These are phyloP conservation scores for Rhagonycha lutea DNA, from an alignment of 2,888 invertebrate species.

Conservation along the genomic window DNA sequence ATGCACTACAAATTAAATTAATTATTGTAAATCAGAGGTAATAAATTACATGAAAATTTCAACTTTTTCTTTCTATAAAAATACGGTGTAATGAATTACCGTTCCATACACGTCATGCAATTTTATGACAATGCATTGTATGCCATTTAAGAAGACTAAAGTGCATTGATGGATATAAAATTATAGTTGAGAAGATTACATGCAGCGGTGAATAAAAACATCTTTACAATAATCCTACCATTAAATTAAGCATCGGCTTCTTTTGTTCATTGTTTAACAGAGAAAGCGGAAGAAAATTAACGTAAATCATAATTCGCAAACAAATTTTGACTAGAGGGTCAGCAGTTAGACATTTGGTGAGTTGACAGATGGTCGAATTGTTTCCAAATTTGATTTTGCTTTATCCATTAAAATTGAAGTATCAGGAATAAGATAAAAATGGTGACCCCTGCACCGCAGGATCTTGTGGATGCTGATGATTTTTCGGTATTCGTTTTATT, in stretches of 20 bases:
- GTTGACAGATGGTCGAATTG: too few species aligned
- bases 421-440: too few species aligned
- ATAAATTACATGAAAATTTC: neutral
- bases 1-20: neutral
- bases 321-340: neutral
- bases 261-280: neutral
- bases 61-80: neutral
- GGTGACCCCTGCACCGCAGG: too few species aligned
- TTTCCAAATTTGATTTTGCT: too few species aligned
- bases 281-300: neutral
- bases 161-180: neutral
- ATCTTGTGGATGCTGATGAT: too few species aligned
- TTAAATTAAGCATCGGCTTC: neutral
- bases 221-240: neutral
- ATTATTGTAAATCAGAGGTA: neutral
- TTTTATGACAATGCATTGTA: neutral
- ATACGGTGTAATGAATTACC: neutral
- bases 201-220: neutral
- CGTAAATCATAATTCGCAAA: neutral
- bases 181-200: neutral
- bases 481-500: too few species aligned
- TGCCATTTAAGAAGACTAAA: neutral
- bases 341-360: too few species aligned
- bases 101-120: neutral
- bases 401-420: too few species aligned